These are phyloP conservation scores for Mesoligia furuncula DNA, from an alignment of 2,888 invertebrate genomes.

Conservation along the genomic window DNA sequence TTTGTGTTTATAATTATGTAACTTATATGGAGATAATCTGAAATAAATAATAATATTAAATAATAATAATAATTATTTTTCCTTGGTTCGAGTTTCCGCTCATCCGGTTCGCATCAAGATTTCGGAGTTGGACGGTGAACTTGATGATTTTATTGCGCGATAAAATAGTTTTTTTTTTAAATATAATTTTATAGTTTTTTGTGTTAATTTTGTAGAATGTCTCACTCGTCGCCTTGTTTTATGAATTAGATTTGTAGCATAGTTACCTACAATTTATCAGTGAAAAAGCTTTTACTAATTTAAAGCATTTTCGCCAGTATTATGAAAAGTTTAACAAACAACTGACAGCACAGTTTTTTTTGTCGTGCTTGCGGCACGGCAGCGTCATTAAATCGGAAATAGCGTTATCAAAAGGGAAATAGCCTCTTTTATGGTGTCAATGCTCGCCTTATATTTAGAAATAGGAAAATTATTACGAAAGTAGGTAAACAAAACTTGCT, in stretches of 20 bases:
- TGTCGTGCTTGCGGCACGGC: too few relatives aligned
- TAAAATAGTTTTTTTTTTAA: slow-evolving; percentile 14
- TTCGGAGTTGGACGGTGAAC: slow-evolving; percentile 1
- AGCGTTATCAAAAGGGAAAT: not conserved
- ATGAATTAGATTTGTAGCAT: not conserved
- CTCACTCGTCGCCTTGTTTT: slow-evolving; percentile 3
- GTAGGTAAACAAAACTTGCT: not conserved
- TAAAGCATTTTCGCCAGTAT: not conserved
- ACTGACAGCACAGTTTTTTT: not conserved
- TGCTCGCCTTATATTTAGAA: not conserved
- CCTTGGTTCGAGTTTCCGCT: slow-evolving; percentile 15
- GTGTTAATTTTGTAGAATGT: slow-evolving; percentile 6
- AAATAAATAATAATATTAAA: too few relatives aligned
- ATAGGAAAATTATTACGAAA: not conserved
- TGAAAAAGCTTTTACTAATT: not conserved
- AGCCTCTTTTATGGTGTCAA: not conserved
- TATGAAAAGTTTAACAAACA: not conserved
- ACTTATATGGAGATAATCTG: too few relatives aligned
- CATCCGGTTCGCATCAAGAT: slow-evolving; percentile 3
- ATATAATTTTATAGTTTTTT: slow-evolving; percentile 21
- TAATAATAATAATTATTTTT: too few relatives aligned
- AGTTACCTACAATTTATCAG: not conserved
- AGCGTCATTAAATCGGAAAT: too few relatives aligned
- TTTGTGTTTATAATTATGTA: too few relatives aligned
- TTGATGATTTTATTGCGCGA: slow-evolving; percentile 23